These are phyloP conservation scores for Malthinus seriepunctatus DNA, from an alignment of 2,888 invertebrate species.

Conservation along the genomic window DNA sequence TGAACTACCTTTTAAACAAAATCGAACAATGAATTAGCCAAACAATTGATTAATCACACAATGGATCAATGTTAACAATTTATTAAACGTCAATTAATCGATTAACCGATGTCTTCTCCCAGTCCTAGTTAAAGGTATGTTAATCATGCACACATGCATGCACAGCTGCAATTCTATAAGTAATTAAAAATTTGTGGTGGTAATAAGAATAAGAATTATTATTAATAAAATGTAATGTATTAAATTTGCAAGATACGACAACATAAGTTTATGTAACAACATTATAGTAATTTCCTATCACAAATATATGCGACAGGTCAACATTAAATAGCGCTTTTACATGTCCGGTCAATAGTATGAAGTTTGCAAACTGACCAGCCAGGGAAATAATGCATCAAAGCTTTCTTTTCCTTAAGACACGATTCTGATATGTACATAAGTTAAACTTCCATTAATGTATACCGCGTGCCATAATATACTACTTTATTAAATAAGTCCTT, in stretches of 20 bases:
- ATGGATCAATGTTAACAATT: no score
- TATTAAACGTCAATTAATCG: no score
- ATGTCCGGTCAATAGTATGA: conserved; percentile 42
- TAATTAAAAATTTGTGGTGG: neutral
- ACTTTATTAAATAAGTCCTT: no score
- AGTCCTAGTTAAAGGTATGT: no score
- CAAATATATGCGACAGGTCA: conserved; percentile 43
- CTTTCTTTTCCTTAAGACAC: conserved; percentile 31
- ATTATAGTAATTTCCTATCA: conserved; percentile 47
- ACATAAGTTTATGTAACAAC: conserved; percentile 20
- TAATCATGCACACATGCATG: no score
- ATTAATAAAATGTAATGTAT: no score
- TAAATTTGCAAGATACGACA: conserved; percentile 15
- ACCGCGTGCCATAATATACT: conserved; percentile 14
- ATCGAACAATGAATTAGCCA: no score
- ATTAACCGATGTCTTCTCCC: no score
- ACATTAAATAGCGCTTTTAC: conserved; percentile 44
- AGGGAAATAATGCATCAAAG: conserved; percentile 30
- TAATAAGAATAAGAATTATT: neutral
- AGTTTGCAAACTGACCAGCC: conserved; percentile 24
- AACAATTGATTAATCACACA: no score
- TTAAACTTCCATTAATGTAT: conserved; percentile 29
- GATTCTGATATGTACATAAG: conserved; percentile 31
- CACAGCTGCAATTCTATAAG: no score
- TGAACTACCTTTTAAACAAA: no score